These are phyloP conservation scores for Homalodisca vitripennis DNA, from an alignment of 1,140 invertebrate species.

Conservation along the genomic window DNA sequence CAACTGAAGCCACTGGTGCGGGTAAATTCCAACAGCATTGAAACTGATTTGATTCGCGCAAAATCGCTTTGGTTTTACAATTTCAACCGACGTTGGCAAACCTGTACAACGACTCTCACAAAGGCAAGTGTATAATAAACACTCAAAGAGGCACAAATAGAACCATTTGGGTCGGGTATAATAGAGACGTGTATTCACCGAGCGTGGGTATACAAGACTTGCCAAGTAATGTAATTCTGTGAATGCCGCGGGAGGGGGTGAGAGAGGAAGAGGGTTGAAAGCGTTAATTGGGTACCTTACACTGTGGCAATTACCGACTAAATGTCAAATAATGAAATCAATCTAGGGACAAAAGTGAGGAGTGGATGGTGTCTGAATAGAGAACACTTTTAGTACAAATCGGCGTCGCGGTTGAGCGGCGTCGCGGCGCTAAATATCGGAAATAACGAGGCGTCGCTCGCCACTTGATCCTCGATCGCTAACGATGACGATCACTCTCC, in stretches of 20 bases:
- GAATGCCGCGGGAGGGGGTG: background rate
- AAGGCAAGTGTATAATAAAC: constrained; percentile 18
- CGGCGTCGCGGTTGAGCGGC: too few relatives aligned
- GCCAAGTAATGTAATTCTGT: background rate
- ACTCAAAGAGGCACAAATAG: too few relatives aligned
- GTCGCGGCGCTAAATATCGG: background rate
- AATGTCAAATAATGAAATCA: constrained; percentile 6
- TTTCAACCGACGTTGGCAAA: background rate
- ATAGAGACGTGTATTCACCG: too few relatives aligned
- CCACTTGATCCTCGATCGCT: constrained; percentile 3
- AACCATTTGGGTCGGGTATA: too few relatives aligned
- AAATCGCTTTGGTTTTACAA: background rate
- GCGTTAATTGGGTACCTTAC: background rate
- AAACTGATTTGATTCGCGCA: too few relatives aligned
- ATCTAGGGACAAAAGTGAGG: background rate
- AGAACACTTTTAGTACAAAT: background rate
- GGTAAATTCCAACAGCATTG: too few relatives aligned
- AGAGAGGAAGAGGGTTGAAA: background rate
- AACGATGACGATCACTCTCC: background rate
- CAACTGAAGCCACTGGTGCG: too few relatives aligned
- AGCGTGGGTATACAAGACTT: background rate
- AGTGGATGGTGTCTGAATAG: background rate
- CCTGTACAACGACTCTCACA: background rate
- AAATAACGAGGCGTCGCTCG: background rate
- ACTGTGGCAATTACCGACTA: constrained; percentile 9